Evolutionary conservation across 2,113 vertebrate genomes (phyloP).

Genomic region (Thalassarche chlororhynchos): DNA sequence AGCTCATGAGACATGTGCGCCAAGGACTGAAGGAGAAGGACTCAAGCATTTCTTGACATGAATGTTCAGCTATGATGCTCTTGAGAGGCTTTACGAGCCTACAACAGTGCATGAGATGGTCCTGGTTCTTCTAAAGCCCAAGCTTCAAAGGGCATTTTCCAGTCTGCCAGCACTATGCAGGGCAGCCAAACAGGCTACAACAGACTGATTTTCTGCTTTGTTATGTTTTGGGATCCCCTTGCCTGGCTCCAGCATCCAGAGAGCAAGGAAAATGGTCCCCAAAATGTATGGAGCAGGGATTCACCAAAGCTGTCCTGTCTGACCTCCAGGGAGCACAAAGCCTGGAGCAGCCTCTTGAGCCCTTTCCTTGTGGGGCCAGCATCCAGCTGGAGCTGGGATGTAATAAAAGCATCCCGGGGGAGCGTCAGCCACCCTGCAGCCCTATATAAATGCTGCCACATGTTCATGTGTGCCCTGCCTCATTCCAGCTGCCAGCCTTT

Average conservation of each 20-base stretch:
- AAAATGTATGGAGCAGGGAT: neutral
- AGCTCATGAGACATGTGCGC: neutral
- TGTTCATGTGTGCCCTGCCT: neutral
- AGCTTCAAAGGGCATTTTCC: neutral
- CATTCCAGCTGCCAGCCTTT: neutral
- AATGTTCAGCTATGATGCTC: neutral
- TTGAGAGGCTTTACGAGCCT: neutral
- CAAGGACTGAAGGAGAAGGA: neutral
- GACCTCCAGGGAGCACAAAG: neutral
- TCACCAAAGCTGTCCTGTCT: neutral
- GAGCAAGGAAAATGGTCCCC: neutral
- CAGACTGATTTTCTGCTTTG: neutral
- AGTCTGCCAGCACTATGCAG: neutral
- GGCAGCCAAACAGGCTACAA: neutral
- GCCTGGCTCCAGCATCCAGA: accelerated
- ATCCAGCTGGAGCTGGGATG: neutral
- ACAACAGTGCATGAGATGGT: neutral
- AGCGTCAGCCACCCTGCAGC: neutral
- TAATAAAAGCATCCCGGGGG: neutral
- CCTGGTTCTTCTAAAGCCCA: neutral
- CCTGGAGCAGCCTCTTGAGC: neutral
- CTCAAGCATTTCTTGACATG: neutral
- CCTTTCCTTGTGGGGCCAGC: neutral
- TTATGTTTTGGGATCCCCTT: neutral
- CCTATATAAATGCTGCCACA: neutral